Evolutionary conservation across 2,888 invertebrate species (phyloP).

Genomic region (Cephus pygmeus): DNA sequence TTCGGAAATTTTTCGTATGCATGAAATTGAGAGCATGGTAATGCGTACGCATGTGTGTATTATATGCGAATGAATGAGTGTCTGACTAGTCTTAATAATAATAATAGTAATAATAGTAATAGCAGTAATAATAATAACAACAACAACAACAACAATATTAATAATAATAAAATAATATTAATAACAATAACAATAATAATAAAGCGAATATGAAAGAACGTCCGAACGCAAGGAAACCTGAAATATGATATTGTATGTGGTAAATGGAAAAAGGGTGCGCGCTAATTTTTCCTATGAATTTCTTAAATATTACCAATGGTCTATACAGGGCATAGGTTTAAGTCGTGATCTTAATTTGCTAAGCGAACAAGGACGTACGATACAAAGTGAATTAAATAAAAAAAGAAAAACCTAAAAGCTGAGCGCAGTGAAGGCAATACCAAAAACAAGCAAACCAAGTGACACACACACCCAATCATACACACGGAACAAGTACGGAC

Average conservation of each 20-base stretch:
- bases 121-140: no score
- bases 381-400: conserved; percentile 9
- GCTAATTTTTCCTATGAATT: conserved; percentile 52
- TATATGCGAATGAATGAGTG: not conserved
- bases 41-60: not conserved
- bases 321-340: conserved; percentile 66
- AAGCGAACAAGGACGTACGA: conserved; percentile 18
- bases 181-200: not conserved
- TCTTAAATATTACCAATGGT: conserved; percentile 60
- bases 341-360: conserved; percentile 40
- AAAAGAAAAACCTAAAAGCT: conserved; percentile 29
- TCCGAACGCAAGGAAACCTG: not conserved
- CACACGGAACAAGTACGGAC: not conserved
- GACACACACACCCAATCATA: conserved; percentile 27
- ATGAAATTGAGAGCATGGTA: not conserved
- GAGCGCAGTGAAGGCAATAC: conserved; percentile 44
- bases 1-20: conserved; percentile 34
- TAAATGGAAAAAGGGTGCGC: not conserved
- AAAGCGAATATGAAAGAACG: not conserved
- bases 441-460: conserved; percentile 35
- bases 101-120: not conserved
- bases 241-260: not conserved
- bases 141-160: not conserved
- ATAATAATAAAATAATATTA: no score
- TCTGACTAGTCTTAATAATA: not conserved